Evolutionary conservation across 2,113 vertebrate species (phyloP).

Genomic region (Myiozetetes cayanensis): DNA sequence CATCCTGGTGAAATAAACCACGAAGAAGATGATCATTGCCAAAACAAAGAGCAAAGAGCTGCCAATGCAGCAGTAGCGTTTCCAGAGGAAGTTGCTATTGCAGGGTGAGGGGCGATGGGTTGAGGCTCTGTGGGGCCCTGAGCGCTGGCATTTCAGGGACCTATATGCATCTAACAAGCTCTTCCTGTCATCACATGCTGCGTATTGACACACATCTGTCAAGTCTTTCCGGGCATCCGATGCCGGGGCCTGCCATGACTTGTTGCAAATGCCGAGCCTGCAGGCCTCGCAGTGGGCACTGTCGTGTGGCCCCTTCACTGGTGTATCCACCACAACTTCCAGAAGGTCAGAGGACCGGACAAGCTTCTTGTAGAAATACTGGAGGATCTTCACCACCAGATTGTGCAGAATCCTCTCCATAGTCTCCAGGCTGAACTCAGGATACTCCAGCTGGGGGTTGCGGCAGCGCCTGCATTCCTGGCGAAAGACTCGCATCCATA

Average conservation of each 20-base stretch:
- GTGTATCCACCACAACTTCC: neutral
- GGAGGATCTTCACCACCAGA: constrained; percentile 77
- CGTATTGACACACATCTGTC: accelerated
- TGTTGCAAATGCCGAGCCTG: constrained; percentile 43
- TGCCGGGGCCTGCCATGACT: accelerated
- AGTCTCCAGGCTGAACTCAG: constrained; percentile 67
- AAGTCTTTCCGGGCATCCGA: neutral
- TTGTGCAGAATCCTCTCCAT: constrained; percentile 75
- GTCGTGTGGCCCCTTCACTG: neutral
- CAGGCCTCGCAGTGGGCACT: constrained; percentile 78
- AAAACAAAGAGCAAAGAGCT: neutral
- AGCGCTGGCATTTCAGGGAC: accelerated
- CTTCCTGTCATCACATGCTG: accelerated
- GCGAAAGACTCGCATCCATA: constrained; percentile 66
- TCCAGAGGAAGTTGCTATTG: neutral
- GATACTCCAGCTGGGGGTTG: constrained; percentile 32
- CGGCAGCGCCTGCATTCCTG: constrained; percentile 76
- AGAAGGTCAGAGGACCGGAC: neutral
- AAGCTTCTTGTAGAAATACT: constrained; percentile 72
- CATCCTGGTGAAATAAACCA: neutral
- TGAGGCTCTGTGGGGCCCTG: accelerated
- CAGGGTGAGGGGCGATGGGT: neutral
- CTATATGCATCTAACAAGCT: neutral
- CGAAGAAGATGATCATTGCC: neutral
- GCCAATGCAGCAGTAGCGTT: neutral